Evolutionary conservation across 37 sponge, comb jelly and placozoan species (phyloP), one percentile per base, ranked within the genome.

Genomic region (Beroe forskalii): DNA sequence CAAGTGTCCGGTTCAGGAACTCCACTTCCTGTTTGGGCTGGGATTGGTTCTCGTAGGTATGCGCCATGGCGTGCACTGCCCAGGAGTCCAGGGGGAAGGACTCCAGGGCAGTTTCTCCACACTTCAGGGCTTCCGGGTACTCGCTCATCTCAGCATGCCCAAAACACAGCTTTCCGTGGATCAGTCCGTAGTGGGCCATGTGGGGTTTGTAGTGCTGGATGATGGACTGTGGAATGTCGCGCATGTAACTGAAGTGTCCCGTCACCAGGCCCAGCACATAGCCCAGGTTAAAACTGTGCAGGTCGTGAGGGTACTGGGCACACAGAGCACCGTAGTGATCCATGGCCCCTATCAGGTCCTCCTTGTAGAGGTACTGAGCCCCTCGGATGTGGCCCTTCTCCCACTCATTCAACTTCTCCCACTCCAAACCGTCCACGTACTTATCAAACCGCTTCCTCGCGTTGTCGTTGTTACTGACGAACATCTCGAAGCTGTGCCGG

Each of bases 21-120:
- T 44, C 35, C 44, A 80, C 86, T 23, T 33, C 86, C 55, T 80
- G 24, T 25, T 43, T 44, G 2, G 86, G 86, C 17, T 41, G 20
- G 1, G 55, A 41, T 25, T 44, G 44, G 48, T 80, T 80, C 55
- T 80, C 86, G 55, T 80, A 80, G 40, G 86, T 80, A 48, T 80
- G 86, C 25, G 86, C 86, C 86, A 80, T 80, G 23, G 86, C 86
- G 27, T 80, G 86, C 19, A 80, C 55, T n/a, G 86, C 86, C 86
- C 86, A 80, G 48, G 86, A 80, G 30, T 80, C 86, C 9, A 80
- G 86, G 17, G 86, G 86, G 40, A 80, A 80, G 12, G 30, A 24
- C 55, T 41, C 86, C 31, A 80, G 86, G 48, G 86, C 86, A 14
- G n/a, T 80, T 1, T 25, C 30, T 17, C 86, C 86, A 80, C 25